These are phyloP conservation scores for Triplophysa tibetana DNA, from an alignment of 2,113 vertebrate species.

Conservation along the genomic window DNA sequence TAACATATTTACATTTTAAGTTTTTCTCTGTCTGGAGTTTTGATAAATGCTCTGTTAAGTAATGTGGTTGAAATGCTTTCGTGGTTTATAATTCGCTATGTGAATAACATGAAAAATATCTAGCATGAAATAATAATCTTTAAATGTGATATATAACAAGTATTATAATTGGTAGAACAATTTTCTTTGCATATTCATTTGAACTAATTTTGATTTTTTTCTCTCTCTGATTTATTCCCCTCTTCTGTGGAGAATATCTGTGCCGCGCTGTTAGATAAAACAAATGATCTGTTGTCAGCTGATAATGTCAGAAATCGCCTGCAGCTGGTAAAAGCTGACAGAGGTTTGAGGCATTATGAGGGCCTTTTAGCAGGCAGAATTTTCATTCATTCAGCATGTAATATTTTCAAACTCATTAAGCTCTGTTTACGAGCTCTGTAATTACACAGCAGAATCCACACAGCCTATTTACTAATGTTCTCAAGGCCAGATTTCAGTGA, in stretches of 20 bases:
- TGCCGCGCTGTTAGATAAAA: neutral
- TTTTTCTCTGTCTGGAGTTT: no score
- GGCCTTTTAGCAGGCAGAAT: neutral
- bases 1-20: no score
- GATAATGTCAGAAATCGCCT: neutral
- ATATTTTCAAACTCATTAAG: constrained; percentile 38
- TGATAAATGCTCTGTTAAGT: no score
- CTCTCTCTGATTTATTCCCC: no score
- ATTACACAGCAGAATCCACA: neutral
- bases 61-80: no score
- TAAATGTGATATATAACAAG: no score
- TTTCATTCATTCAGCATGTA: neutral
- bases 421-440: constrained; percentile 26
- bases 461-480: neutral
- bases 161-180: no score
- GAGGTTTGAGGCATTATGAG: neutral
- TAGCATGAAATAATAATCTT: no score
- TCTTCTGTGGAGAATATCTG: neutral
- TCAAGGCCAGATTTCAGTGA: neutral
- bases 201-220: no score
- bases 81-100: no score
- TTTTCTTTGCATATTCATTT: no score
- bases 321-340: neutral
- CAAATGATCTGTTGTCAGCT: neutral
- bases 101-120: no score